Conservation (phyloP, 37 sponge, comb jelly and placozoan genomes). For the Corticium candelabrum region DNA sequence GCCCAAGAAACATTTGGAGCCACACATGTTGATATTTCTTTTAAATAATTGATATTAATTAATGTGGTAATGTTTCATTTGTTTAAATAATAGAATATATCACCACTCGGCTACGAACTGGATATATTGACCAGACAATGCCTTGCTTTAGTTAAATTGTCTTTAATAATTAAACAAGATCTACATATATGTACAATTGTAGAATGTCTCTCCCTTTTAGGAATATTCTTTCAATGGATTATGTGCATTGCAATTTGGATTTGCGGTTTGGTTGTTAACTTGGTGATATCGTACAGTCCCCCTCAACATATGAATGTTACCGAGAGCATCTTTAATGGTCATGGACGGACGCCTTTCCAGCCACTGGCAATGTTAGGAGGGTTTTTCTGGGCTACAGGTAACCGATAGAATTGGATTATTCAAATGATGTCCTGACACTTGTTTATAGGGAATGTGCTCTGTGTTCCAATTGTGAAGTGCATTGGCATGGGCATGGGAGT, state of each 20-base stretch:
- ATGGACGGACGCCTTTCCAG: constrained; percentile 47
- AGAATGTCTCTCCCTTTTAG: too few species aligned
- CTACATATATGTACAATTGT: too few species aligned
- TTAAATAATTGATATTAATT: too few species aligned
- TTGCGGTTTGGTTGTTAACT: constrained; percentile 59
- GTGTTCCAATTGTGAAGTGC: constrained; percentile 69
- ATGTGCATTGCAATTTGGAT: constrained; percentile 79
- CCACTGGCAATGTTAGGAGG: constrained; percentile 55
- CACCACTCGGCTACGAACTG: too few species aligned
- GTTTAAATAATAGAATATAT: too few species aligned
- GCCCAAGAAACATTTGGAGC: too few species aligned
- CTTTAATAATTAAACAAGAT: too few species aligned
- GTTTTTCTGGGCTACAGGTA: constrained; percentile 62
- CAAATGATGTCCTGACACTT: neutral
- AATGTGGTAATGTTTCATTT: too few species aligned
- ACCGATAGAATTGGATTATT: neutral
- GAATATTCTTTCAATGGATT: constrained; percentile 86
- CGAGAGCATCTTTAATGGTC: neutral
- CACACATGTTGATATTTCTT: too few species aligned
- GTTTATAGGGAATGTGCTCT: constrained; percentile 47
- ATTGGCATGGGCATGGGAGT: constrained; percentile 75
- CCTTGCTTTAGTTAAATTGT: too few species aligned
- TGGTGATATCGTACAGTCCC: neutral
- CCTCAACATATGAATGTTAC: neutral
- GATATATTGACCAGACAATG: too few species aligned